phyloP scores from a whole-genome alignment of 1,140 invertebrate species.

The Aethina tumida region DNA sequence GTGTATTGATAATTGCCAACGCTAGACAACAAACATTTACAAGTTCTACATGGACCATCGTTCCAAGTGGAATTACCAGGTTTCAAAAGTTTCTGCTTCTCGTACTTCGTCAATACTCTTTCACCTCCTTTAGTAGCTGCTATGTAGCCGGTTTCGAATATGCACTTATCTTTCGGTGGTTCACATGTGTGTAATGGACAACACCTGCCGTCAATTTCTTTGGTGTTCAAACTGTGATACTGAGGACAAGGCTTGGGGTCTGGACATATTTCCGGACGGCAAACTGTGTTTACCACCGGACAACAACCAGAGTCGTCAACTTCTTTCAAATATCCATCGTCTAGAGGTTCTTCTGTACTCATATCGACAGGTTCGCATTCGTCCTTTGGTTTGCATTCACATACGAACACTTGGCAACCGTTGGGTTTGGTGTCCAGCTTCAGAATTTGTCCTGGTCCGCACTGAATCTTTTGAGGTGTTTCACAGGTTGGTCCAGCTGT shows the following conservation, averaged over 20 bases:
- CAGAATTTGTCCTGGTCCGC: constrained; percentile 56
- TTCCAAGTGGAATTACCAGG: constrained; percentile 50
- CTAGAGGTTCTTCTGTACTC: constrained; percentile 37
- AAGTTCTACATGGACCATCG: constrained; percentile 57
- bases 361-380: constrained; percentile 47
- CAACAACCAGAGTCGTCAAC: constrained; percentile 51
- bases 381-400: constrained; percentile 58
- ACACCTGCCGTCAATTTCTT: constrained; percentile 42
- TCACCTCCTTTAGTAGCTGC: constrained; percentile 43
- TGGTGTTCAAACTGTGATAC: constrained; percentile 42
- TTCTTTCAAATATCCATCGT: constrained; percentile 41
- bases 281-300: constrained; percentile 46
- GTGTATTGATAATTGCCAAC: constrained; percentile 19
- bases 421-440: constrained; percentile 49
- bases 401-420: constrained; percentile 58
- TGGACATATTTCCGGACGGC: constrained; percentile 52
- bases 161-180: constrained; percentile 56
- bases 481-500: constrained; percentile 43
- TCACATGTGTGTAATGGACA: constrained; percentile 57
- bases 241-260: constrained; percentile 44
- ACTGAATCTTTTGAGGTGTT: constrained; percentile 51
- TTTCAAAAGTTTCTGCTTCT: constrained; percentile 37
- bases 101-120: constrained; percentile 31
- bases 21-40: constrained; percentile 40
- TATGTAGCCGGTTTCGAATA: constrained; percentile 48